Percentiles rank a stretch among this genome's conserved stretches.
Conservation (phyloP, 2,888 invertebrate species). For the Lomographa bimaculata region DNA sequence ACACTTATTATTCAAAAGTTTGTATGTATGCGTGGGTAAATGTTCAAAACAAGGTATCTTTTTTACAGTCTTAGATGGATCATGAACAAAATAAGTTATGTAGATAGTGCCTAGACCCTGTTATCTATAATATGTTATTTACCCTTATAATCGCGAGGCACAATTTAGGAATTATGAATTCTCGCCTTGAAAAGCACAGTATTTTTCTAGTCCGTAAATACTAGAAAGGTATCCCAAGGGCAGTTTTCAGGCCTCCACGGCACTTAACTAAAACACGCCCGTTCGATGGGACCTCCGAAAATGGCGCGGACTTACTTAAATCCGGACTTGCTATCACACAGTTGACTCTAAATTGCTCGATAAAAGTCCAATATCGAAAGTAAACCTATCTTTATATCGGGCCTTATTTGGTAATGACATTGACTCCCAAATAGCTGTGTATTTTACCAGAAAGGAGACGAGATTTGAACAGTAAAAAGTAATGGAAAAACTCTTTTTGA, state of each 20-base stretch:
- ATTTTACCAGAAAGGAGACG: background rate
- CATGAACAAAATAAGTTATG: no score
- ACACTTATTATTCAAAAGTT: no score
- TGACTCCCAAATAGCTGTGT: conserved; percentile 2
- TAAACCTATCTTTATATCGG: conserved; percentile 3
- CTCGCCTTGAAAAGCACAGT: conserved; percentile 22
- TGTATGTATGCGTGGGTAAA: no score
- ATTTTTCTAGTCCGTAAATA: conserved; percentile 33
- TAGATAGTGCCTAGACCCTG: no score
- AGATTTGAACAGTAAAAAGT: no score
- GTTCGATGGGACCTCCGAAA: conserved; percentile 47
- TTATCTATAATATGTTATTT: no score
- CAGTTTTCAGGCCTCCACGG: conserved; percentile 38
- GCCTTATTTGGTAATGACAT: conserved; percentile 3
- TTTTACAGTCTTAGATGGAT: no score
- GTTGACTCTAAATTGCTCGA: conserved; percentile 13
- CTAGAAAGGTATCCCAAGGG: conserved; percentile 30
- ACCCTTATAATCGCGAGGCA: no score
- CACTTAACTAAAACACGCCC: conserved; percentile 51
- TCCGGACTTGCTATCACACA: conserved; percentile 41
- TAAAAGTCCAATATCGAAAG: conserved; percentile 5
- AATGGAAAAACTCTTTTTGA: no score
- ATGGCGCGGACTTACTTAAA: conserved; percentile 46
- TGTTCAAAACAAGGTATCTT: no score
- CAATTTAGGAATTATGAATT: conserved; percentile 20